phyloP scores from a whole-genome alignment of 2,797 vertebrate species.

The Sebastes steindachneri region DNA sequence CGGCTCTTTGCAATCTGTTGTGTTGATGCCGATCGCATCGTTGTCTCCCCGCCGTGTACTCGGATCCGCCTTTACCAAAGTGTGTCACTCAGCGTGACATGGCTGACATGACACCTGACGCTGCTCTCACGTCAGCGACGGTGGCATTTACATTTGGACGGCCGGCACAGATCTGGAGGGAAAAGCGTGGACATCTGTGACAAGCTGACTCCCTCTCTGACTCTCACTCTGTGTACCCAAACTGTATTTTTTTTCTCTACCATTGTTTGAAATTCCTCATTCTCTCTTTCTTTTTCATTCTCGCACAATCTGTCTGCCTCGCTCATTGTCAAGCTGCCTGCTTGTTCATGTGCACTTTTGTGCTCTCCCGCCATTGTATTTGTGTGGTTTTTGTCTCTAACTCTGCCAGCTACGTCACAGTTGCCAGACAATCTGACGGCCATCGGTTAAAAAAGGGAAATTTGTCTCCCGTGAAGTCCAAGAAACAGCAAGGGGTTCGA shows the following conservation, averaged over 20 bases:
- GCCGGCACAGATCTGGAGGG: constrained; percentile 8
- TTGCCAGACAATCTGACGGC: constrained; percentile 68
- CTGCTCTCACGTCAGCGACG: constrained; percentile 29
- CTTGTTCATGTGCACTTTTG: constrained; percentile 50
- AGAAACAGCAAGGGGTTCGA: constrained; percentile 47
- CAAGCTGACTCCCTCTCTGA: constrained; percentile 43
- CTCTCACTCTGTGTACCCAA: constrained; percentile 19
- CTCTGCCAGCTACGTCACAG: constrained; percentile 37
- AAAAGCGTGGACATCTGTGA: constrained; percentile 61
- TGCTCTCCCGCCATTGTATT: constrained; percentile 38
- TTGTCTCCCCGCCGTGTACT: constrained; percentile 17
- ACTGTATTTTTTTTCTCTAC: constrained; percentile 39
- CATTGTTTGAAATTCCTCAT: constrained; percentile 47
- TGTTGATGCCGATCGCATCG: constrained; percentile 10
- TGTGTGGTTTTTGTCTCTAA: constrained; percentile 42
- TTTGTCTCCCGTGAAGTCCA: constrained; percentile 32
- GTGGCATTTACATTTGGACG: constrained; percentile 55
- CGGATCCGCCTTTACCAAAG: constrained; percentile 6
- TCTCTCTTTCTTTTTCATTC: constrained; percentile 45
- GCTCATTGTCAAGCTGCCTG: constrained; percentile 62
- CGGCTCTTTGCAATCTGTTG: constrained; percentile 30
- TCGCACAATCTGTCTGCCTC: constrained; percentile 66
- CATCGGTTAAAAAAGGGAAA: constrained; percentile 53
- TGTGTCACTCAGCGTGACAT: constrained; percentile 34
- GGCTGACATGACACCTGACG: constrained; percentile 54